Evolutionary conservation across 1,140 invertebrate genomes (phyloP), one percentile per base, ranked within the genome.

Genomic region (Lucilia sericata): DNA sequence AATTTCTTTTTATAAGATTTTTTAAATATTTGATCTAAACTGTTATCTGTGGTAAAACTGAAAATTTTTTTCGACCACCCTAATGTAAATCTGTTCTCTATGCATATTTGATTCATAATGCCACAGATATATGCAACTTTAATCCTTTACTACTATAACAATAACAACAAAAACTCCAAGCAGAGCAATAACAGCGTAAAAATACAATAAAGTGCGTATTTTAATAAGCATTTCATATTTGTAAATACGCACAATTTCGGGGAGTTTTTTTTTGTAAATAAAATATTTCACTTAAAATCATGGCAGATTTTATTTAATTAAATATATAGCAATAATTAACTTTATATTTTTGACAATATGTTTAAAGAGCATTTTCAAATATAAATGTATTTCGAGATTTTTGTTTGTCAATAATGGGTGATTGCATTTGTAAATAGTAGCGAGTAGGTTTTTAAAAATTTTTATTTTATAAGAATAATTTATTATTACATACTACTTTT

Each of bases 201-300:
- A 55, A 55, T 55, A 55, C 51, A 55, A 55, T 14, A 55, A 55
- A 17, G 12, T 14, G 51, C 51, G 51, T 55, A 55, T 55, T 55
- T 14, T 12, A 55, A 55, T 55, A 55, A 1, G 51, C 51, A 55
- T 30, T 30, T 30, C n/a, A 30, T 30, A 30, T 30, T 30, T 30
- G 25, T 12, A 55, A 55, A 55, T 55, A 55, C 51, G 51, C 51
- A 55, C 17, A 55, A 17, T 55, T 55, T 55, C 8, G 12, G 13
- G 14, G 5, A 5, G 9, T 12, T 49, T 49, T 49, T 49, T 55
- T 17, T 17, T n/a, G 17, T 17, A 55, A 55, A 17, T 55, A 55
- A 55, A 55, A 55, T 55, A 55, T 55, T 55, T 55, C 17, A 55
- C 51, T 55, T 55, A 55, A 55, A 55, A 55, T 55, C 51, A 55